Conservation (phyloP, 2,113 vertebrate genomes). For the Ammodramus savannarum region DNA sequence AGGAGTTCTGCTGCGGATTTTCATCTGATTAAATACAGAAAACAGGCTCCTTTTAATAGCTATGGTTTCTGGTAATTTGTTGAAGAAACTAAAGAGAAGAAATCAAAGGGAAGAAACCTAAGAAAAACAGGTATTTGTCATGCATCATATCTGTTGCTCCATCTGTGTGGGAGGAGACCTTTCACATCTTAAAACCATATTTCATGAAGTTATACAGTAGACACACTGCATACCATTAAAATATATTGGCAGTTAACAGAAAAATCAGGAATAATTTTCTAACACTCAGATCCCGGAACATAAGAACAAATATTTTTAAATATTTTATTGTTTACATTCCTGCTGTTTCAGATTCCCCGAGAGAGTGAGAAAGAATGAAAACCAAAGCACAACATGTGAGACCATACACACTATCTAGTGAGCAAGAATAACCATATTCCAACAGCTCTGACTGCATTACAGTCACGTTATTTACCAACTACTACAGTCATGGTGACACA, state of each 20-base stretch:
- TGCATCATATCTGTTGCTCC: background rate
- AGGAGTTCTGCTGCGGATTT: background rate
- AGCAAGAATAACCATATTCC: background rate
- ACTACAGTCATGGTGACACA: background rate
- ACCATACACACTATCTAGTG: background rate
- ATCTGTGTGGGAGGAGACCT: background rate
- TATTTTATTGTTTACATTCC: background rate
- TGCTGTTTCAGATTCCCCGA: background rate
- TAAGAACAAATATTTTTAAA: background rate
- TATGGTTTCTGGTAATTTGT: background rate
- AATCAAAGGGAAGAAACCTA: background rate
- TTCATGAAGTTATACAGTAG: background rate
- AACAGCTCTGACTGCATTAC: background rate
- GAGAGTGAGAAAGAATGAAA: background rate
- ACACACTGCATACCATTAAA: background rate
- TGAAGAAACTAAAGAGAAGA: background rate
- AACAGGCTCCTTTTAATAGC: background rate
- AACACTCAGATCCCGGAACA: background rate
- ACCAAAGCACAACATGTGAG: background rate
- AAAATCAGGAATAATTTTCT: background rate
- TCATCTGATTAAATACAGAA: background rate
- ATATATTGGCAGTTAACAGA: background rate
- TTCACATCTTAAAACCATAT: background rate
- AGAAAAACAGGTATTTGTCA: background rate
- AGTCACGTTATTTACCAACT: background rate